Evolutionary conservation across 2,888 invertebrate species (phyloP).

Genomic region (Dioctria rufipes): DNA sequence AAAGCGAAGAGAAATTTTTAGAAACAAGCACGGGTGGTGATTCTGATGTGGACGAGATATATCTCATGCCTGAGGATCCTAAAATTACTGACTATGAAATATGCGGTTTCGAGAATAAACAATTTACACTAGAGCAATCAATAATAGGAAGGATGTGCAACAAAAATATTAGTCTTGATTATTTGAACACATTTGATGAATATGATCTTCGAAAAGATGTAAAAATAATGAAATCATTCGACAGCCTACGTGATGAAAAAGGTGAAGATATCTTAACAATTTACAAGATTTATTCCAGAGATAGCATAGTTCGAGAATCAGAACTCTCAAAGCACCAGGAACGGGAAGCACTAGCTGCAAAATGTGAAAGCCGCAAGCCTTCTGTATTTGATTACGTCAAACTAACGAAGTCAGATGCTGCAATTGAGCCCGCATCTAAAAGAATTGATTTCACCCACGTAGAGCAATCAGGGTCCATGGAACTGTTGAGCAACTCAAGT

Average conservation of each 20-base stretch:
- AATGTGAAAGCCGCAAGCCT: background rate
- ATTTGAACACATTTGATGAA: constrained; percentile 10
- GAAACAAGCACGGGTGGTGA: constrained; percentile 50
- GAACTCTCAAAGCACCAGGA: background rate
- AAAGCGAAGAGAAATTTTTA: constrained; percentile 31
- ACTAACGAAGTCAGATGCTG: constrained; percentile 46
- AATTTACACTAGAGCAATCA: constrained; percentile 58
- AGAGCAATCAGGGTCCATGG: constrained; percentile 59
- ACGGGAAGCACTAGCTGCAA: constrained; percentile 35
- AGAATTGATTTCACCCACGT: constrained; percentile 54
- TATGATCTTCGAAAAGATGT: background rate
- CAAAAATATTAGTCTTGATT: constrained; percentile 35
- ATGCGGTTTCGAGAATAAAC: constrained; percentile 60
- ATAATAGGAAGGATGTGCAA: constrained; percentile 30
- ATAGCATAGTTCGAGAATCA: constrained; percentile 22
- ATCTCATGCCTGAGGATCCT: constrained; percentile 60
- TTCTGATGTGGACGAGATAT: constrained; percentile 62
- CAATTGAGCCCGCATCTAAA: constrained; percentile 53
- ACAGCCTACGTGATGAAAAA: constrained; percentile 1
- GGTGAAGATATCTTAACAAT: constrained; percentile 60
- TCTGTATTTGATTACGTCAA: constrained; percentile 57
- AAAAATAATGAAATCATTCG: constrained; percentile 9
- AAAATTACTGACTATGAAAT: constrained; percentile 56
- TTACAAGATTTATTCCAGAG: constrained; percentile 60
- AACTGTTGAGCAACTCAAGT: constrained; percentile 60